Base-by-base conservation (phyloP, 2,113 vertebrate species). In the Centrocercus urophasianus region DNA sequence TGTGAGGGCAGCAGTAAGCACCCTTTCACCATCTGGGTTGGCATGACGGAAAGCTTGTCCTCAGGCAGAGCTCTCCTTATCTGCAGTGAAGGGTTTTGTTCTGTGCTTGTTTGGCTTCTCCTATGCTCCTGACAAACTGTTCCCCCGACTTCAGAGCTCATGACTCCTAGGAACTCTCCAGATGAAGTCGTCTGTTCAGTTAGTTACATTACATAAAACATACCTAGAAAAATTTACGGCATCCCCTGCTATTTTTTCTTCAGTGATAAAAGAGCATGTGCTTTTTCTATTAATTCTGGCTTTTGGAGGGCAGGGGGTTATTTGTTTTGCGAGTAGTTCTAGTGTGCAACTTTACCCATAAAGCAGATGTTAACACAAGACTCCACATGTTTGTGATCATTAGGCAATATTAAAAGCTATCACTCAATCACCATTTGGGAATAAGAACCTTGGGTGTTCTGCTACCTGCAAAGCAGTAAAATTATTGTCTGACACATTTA, bases 391-490 rank as follows among this genome's bases (percentile, higher is more conserved):
- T 94, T 97, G 96, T 86, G 75, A 97, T 97, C 96, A 93, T 97
- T 97, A 97, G 93, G 83, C 91, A 92, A 83, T 95, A 97, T 97
- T 97, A 97, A 96, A 97, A 94, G 79, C 80, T 94, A 76, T 82
- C 63, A 50, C 40, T 95, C 95, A 86, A 50, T 96, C 94, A 94
- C 92, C 94, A 76, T 96, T 97, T 95, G 93, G 92, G 86, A 97
- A 81, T 8, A 74, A 78, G 90, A 94, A 86, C 76, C 38, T 63
- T 80, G 83, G 70, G 81, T 97, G 88, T 86, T 96, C 88, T 79
- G 91, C 93, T 97, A 96, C 97, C 96, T 97, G 95, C 93, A 93
- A 96, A 93, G 94, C 95, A 97, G 96, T 95, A 94, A 96, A 97
- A 96, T 97, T 96, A 96, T 96, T 95, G 79, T 90, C 93, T 97